Base-by-base conservation (phyloP, 2,797 vertebrate species). In the Oryzias dopingdopingensis region DNA sequence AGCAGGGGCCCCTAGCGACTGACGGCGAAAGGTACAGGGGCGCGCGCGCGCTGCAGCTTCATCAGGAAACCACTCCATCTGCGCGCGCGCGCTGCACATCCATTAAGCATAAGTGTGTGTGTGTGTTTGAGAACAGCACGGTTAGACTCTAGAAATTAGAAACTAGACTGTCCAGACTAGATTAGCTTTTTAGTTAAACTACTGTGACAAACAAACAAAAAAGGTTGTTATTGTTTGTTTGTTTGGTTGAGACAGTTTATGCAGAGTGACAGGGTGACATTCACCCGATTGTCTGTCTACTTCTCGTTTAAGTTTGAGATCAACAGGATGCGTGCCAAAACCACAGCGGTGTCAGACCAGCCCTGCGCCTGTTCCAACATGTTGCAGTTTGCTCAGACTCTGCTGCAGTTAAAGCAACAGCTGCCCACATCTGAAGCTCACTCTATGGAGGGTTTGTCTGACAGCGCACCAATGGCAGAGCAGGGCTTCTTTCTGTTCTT, bases 281-380 rank as follows among this genome's bases (percentile, higher is more conserved):
- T 55, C 49, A 65, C 53, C 65, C 49, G 46, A 63, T 73, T 8
- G 52, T 65, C 52, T 70, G 22, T 80, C 70, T 64, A 81, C 88
- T 92, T 92, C 89, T 91, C 76, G 6, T 88, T 89, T 91, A 81
- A 85, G 85, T 72, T 82, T 65, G 66, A 56, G 85, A 86, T 92
- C 90, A 92, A 93, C 91, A 92, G 92, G 92, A 93, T 90, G 85
- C 88, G 82, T 76, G 86, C 76, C 80, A 80, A 90, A 92, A 92
- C 92, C 92, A 85, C 92, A 91, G 69, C 74, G 55, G 65, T 75
- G 71, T 88, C 77, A 83, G 77, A 88, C 78, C 74, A 84, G 43
- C 80, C 59, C 72, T 42, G 76, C 7, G 74, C 88, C 65, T 82
- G 91, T 93, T 91, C 89, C 89, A 89, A 90, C 91, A 91, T 40